phyloP scores from a whole-genome alignment of 2,797 vertebrate species.

The Brachyrhaphis roseni region DNA sequence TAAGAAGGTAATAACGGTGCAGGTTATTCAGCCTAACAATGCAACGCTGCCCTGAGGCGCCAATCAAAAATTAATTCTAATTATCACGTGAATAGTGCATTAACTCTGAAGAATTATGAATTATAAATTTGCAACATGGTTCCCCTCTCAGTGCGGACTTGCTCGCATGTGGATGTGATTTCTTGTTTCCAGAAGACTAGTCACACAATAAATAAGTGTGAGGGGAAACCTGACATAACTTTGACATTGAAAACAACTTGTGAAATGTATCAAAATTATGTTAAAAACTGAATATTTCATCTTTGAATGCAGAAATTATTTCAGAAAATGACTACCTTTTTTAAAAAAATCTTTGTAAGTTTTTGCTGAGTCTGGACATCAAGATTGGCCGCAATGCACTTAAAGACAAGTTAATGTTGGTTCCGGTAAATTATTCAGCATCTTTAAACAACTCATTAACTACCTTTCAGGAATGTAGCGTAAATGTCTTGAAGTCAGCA shows the following conservation, averaged over 20 bases:
- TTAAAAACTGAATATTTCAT: slow-evolving; percentile 1
- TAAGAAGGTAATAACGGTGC: slow-evolving; percentile 75
- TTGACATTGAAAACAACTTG: neutral
- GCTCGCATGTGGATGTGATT: slow-evolving; percentile 61
- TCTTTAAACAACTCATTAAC: slow-evolving; percentile 61
- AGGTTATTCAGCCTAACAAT: slow-evolving; percentile 67
- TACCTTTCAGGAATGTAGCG: slow-evolving; percentile 54
- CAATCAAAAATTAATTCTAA: slow-evolving; percentile 85
- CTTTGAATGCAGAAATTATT: slow-evolving; percentile 7
- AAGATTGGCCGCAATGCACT: slow-evolving; percentile 36
- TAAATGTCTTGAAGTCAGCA: slow-evolving; percentile 53
- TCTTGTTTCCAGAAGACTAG: slow-evolving; percentile 30
- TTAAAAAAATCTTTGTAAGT: slow-evolving; percentile 26
- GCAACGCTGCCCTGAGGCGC: slow-evolving; percentile 71
- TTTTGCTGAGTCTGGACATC: slow-evolving; percentile 39
- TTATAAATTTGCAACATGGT: slow-evolving; percentile 82
- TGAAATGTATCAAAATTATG: neutral
- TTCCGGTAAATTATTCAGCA: slow-evolving; percentile 73
- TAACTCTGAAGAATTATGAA: slow-evolving; percentile 80
- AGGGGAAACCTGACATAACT: slow-evolving; percentile 25
- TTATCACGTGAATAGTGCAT: slow-evolving; percentile 84
- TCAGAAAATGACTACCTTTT: slow-evolving; percentile 16
- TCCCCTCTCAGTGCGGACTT: slow-evolving; percentile 71
- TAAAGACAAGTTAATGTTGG: slow-evolving; percentile 59
- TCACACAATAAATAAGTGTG: slow-evolving; percentile 37